Evolutionary conservation across 2,888 invertebrate species (phyloP), one percentile per base, ranked within the genome.

Genomic region (Anorthoa munda): DNA sequence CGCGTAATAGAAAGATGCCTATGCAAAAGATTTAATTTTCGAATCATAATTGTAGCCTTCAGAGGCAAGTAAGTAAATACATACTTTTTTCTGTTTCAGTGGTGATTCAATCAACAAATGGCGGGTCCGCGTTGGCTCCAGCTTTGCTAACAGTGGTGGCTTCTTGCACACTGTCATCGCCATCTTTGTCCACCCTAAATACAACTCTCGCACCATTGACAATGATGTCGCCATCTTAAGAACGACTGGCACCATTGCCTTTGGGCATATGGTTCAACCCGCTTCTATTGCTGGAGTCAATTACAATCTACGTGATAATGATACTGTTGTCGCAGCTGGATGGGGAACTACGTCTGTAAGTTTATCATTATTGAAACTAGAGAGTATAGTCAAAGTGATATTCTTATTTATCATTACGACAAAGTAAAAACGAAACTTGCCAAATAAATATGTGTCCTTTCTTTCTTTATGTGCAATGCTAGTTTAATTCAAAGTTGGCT

Each of bases 341-440:
- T 94, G 94, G 94, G 93, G 94, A 15, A 81, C 85, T 12, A 89
- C 86, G 26, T 78, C 85, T 53, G 91, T 91, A 79, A 88, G 88
- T 87, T 48, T 46, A 0, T 17, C 0, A 13, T 9, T 1, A 15
- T 5, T 15, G 0, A 9, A 15, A 21, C 39, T 9, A 13, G 2
- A 55, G 23, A 0, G 39, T 39, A 1, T 39, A 39, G 1, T 1
- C 39, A 39, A 1, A 9, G 4, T 39, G 39, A 39, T 39, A 39
- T 39, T 39, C n/a, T n/a, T n/a, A n/a, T n/a, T n/a, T n/a, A n/a
- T n/a, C n/a, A n/a, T n/a, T n/a, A n/a, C n/a, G n/a, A n/a, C n/a
- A n/a, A n/a, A n/a, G n/a, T n/a, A n/a, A n/a, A n/a, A n/a, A n/a
- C n/a, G n/a, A n/a, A n/a, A n/a, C n/a, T n/a, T n/a, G n/a, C n/a